Evolutionary conservation across 2,797 vertebrate genomes (phyloP).

Genomic region (Oceanodroma leucorhoa): DNA sequence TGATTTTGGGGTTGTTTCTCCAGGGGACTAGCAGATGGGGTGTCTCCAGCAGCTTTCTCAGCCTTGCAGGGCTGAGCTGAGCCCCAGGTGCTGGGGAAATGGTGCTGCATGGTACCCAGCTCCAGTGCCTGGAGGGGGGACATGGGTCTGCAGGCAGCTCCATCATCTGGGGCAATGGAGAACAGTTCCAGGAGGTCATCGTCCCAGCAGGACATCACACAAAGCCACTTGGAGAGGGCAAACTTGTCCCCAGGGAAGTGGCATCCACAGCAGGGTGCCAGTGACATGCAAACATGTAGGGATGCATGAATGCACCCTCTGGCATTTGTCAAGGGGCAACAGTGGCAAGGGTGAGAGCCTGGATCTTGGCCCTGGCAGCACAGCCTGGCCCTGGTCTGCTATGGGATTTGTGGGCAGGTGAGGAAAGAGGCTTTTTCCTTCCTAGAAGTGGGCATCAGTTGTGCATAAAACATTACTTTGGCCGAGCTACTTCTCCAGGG

Average conservation of each 20-base stretch:
- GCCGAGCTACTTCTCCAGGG: neutral
- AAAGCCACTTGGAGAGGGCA: neutral
- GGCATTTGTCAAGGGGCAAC: neutral
- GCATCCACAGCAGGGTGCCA: neutral
- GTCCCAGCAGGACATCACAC: neutral
- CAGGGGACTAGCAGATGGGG: neutral
- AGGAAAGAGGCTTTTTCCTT: neutral
- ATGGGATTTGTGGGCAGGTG: neutral
- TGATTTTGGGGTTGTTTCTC: neutral
- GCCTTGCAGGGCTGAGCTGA: neutral
- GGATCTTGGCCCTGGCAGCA: neutral
- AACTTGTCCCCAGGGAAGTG: neutral
- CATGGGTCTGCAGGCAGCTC: neutral
- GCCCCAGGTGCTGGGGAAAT: neutral
- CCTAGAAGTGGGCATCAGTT: neutral
- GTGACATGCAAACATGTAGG: fast-evolving
- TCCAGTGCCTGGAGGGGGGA: neutral
- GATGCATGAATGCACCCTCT: neutral
- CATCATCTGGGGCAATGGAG: neutral
- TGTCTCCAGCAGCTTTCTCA: neutral
- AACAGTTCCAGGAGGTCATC: neutral
- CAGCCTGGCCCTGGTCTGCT: neutral
- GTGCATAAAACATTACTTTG: neutral
- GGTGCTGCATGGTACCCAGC: neutral
- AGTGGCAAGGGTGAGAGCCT: neutral